Conservation (phyloP, 2,113 vertebrate species). For the Morone chrysops region DNA sequence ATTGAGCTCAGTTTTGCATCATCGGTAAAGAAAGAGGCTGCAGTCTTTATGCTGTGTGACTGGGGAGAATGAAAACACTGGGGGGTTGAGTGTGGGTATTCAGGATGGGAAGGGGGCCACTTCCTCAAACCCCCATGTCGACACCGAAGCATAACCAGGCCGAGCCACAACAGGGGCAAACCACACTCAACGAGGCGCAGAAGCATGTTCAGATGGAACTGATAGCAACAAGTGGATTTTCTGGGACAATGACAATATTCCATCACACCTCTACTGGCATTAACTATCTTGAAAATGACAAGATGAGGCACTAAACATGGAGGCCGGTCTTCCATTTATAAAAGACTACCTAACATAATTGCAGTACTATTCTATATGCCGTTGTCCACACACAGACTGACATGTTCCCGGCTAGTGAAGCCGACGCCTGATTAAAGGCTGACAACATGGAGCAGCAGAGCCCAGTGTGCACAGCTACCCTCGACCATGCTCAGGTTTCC, state of each 20-base stretch:
- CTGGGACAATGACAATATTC: conserved; percentile 3
- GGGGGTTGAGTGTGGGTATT: conserved; percentile 52
- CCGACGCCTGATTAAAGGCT: not conserved
- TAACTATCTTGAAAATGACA: not conserved
- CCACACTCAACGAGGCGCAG: not conserved
- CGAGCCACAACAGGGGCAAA: conserved; percentile 44
- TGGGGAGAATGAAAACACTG: conserved; percentile 73
- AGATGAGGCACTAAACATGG: not conserved
- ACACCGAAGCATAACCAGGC: conserved; percentile 34
- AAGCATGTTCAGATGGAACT: conserved; percentile 25
- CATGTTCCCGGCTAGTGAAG: not conserved
- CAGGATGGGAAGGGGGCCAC: conserved; percentile 40
- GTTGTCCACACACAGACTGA: not conserved
- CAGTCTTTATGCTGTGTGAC: conserved; percentile 70
- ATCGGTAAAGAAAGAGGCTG: conserved; percentile 54
- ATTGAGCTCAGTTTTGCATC: conserved; percentile 54
- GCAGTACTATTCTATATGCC: not conserved
- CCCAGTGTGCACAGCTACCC: conserved; percentile 29
- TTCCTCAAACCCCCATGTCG: conserved; percentile 70
- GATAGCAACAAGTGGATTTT: conserved; percentile 38
- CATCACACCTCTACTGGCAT: not conserved
- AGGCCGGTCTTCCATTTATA: not conserved
- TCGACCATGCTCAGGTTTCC: conserved; percentile 69
- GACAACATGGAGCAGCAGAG: conserved; percentile 24
- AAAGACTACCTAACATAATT: not conserved